Evolutionary conservation across 2,888 invertebrate species (phyloP), one percentile per base, ranked within the genome.

Genomic region (Caenorhabditis sp.): DNA sequence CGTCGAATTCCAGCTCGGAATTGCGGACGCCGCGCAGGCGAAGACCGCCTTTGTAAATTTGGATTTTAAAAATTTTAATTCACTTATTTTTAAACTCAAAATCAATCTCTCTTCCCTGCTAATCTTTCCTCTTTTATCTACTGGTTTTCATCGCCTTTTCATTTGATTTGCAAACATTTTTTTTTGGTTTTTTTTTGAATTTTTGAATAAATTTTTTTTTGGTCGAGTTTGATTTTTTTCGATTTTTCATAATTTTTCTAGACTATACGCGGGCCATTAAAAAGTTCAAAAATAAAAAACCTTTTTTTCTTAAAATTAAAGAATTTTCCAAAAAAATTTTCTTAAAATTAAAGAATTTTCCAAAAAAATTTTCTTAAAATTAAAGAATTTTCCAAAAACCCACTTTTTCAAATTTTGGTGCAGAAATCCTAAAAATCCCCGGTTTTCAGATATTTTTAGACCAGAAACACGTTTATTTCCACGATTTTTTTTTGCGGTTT

Each of bases 1-100:
- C 88, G 11, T 84, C 86, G 0, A 83, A 85, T 13, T 83, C 84
- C 1, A 84, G 82, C 26, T 85, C 83, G 8, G 86, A 86, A 50
- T 24, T 85, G 37, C 50, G 84, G 69, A 84, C 84, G 22, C 85
- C 84, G 1, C 55, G 80, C 13, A 20, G 80, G 50, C 20, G 80
- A 40, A 58, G 82, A 15, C 69, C 60, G 2, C 69, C 60, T 11
- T 56, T 80, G 18, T 80, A 68, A 60, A 20, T 2, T 9, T 67
- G 26, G 56, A 24, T 3, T 4, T 9, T 11, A 13, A 35, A 60
- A 24, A 44, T 55, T 8, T 26, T 3, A 44, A 44, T 55, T 55
- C 55, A 55, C 55, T 55, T 55, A 24, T 24, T 3, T 9, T 50
- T 20, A n/a, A n/a, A n/a, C 32, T 32, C 32, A 32, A 32, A 32